These are phyloP conservation scores for Amazona finschi DNA, from an alignment of 2,797 vertebrate genomes.

Conservation along the genomic window DNA sequence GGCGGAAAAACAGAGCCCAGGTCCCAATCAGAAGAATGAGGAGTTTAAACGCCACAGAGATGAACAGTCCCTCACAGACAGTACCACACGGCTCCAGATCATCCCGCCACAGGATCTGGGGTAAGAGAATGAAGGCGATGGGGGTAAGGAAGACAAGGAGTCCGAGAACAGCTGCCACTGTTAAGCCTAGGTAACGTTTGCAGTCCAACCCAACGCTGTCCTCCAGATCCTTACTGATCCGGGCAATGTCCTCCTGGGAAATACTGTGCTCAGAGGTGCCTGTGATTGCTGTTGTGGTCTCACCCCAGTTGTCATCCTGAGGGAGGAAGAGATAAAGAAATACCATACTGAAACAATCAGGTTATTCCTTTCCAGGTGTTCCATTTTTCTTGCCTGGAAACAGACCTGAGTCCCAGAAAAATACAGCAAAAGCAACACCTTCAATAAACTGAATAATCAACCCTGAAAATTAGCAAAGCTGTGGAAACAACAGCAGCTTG, in stretches of 20 bases:
- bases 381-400: not conserved
- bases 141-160: conserved; percentile 90
- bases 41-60: conserved; percentile 95
- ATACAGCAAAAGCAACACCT: not conserved
- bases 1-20: conserved; percentile 93
- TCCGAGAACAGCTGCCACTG: conserved; percentile 80
- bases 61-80: conserved; percentile 94
- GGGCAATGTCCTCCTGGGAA: conserved; percentile 93
- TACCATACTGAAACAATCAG: not conserved
- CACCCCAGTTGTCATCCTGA: conserved; percentile 98
- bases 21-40: conserved; percentile 93
- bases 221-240: conserved; percentile 87
- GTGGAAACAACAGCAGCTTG: not conserved
- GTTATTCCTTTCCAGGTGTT: not conserved
- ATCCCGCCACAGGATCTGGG: conserved; percentile 89
- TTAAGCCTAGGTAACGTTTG: conserved; percentile 85
- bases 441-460: not conserved
- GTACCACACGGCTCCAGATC: conserved; percentile 89
- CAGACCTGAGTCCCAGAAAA: not conserved
- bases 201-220: conserved; percentile 83
- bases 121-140: conserved; percentile 90
- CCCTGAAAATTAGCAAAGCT: not conserved
- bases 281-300: conserved; percentile 95
- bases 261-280: conserved; percentile 96
- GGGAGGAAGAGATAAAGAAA: not conserved